These are phyloP conservation scores for Stercorarius parasiticus DNA, from an alignment of 2,113 vertebrate species.

Conservation along the genomic window DNA sequence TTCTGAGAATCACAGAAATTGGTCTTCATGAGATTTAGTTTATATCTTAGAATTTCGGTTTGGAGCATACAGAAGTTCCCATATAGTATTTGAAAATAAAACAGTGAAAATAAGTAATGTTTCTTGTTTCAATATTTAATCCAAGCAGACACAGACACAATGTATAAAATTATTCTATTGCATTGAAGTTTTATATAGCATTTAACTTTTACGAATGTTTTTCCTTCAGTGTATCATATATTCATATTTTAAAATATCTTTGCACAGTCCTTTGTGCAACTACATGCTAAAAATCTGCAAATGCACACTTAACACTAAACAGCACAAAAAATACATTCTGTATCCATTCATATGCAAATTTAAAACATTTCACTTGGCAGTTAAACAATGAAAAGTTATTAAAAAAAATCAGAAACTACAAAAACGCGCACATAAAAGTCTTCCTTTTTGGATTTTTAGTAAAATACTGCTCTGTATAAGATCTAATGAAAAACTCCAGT, in stretches of 20 bases:
- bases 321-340: constrained; percentile 77
- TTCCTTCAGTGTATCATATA: constrained; percentile 70
- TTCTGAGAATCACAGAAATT: not conserved
- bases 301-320: constrained; percentile 73
- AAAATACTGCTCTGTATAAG: constrained; percentile 85
- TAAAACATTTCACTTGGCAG: constrained; percentile 76
- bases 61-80: not conserved
- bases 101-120: constrained; percentile 11
- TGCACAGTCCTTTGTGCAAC: constrained; percentile 67
- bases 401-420: constrained; percentile 78
- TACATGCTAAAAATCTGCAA: constrained; percentile 78
- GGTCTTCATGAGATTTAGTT: not conserved
- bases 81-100: constrained; percentile 14
- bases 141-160: constrained; percentile 63
- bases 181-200: constrained; percentile 73
- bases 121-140: constrained; percentile 62
- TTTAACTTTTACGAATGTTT: constrained; percentile 64
- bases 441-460: constrained; percentile 82
- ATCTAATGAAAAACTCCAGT: constrained; percentile 82
- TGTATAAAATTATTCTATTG: constrained; percentile 75
- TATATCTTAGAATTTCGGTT: not conserved
- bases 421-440: constrained; percentile 79
- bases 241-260: constrained; percentile 73
- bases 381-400: constrained; percentile 74
- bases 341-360: constrained; percentile 76